These are phyloP conservation scores for Lampris incognitus DNA, from an alignment of 2,113 vertebrate species.

Conservation along the genomic window DNA sequence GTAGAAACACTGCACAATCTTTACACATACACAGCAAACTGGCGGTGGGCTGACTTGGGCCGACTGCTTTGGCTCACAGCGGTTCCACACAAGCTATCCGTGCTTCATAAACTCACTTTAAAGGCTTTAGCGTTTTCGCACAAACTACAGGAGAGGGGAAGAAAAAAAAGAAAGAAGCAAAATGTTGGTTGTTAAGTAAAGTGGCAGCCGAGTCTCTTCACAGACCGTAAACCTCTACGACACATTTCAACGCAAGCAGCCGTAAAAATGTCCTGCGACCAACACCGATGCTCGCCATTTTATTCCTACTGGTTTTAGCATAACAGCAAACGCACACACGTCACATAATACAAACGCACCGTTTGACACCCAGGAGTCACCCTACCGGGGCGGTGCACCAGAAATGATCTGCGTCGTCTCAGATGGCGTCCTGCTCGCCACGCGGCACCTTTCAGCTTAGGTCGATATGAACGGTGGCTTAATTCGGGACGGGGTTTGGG, in stretches of 20 bases:
- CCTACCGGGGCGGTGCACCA: not conserved
- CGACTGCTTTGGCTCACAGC: not conserved
- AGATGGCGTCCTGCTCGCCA: not conserved
- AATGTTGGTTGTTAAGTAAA: not conserved
- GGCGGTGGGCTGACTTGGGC: not conserved
- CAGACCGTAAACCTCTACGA: constrained; percentile 73
- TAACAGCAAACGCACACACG: not conserved
- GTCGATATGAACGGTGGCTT: not conserved
- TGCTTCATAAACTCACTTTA: not conserved
- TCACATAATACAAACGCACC: not conserved
- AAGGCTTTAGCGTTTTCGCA: not conserved
- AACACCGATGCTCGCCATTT: not conserved
- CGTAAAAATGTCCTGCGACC: not conserved
- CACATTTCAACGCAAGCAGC: constrained; percentile 64
- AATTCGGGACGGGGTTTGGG: not conserved
- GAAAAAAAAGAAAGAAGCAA: not conserved
- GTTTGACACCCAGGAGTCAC: not conserved
- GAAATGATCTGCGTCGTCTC: not conserved
- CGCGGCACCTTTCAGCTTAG: not conserved
- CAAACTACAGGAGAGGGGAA: constrained; percentile 5
- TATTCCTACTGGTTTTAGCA: not conserved
- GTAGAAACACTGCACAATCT: too few relatives aligned
- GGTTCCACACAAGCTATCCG: constrained; percentile 7
- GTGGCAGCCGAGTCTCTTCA: constrained; percentile 65
- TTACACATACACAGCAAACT: too few relatives aligned